These are phyloP conservation scores for Phylloscopus trochilus DNA, from an alignment of 2,113 vertebrate species.

Conservation along the genomic window DNA sequence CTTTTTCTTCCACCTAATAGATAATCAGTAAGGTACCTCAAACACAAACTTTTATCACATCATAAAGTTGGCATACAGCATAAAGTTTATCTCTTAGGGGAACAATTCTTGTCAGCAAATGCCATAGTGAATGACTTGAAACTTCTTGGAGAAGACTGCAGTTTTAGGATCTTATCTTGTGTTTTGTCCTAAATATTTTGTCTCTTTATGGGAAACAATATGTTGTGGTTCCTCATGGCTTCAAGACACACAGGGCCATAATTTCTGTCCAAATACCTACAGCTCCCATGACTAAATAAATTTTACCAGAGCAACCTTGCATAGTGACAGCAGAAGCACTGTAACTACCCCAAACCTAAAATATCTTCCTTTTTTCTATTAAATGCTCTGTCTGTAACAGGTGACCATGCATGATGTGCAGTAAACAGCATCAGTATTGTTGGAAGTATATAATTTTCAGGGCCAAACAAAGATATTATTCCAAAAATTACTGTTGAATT, in stretches of 20 bases:
- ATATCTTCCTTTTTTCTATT: not conserved
- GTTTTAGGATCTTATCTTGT: not conserved
- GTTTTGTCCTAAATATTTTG: not conserved
- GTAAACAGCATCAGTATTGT: not conserved
- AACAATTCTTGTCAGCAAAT: not conserved
- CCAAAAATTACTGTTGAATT: not conserved
- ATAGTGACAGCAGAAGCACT: not conserved
- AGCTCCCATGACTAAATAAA: not conserved
- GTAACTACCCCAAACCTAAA: not conserved
- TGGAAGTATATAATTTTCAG: not conserved
- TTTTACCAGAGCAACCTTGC: not conserved
- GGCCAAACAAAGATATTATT: not conserved
- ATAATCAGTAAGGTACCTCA: constrained; percentile 67
- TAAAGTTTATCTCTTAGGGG: constrained; percentile 60
- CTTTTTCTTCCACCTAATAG: constrained; percentile 67
- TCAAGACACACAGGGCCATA: not conserved
- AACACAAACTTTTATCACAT: constrained; percentile 68
- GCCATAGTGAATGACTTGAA: not conserved
- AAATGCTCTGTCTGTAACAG: constrained; percentile 15
- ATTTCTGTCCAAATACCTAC: not conserved
- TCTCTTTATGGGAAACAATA: not conserved
- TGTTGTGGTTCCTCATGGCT: accelerated
- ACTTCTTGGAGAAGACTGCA: not conserved
- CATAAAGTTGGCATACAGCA: constrained; percentile 55
- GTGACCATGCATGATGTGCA: not conserved